Base-by-base conservation (phyloP, 2,888 invertebrate genomes). In the Coleophora deauratella region DNA sequence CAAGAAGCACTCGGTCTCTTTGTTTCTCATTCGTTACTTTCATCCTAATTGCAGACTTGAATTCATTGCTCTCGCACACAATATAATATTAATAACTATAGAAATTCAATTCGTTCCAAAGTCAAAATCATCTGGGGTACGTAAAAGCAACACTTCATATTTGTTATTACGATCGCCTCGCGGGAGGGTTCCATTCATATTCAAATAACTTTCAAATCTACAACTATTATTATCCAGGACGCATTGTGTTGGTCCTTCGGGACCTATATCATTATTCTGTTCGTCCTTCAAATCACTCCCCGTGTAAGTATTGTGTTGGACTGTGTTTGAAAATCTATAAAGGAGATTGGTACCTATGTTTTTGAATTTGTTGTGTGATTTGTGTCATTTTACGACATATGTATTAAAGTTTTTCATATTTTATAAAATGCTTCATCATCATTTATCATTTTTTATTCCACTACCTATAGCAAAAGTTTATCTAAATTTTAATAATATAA, bases 131-230 rank as follows among this genome's bases (percentile, higher is more conserved):
- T 74, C 66, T 65, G 62, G 81, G 73, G 65, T 62, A 49, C 51
- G 75, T 68, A 73, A 80, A 80, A 62, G 79, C 75, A 69, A 78
- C 79, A 81, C 82, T 80, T 80, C 80, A 81, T 82, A 84, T 82
- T 82, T 82, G 82, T 84, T 84, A 84, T 84, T 80, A 76, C 69
- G 72, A 73, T 64, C 66, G 59, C 59, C 57, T 67, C 79, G 76
- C 82, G 76, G 77, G 80, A 82, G 82, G 84, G 81, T 62, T 64
- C 73, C 70, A 82, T 84, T 84, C 82, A 85, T 80, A 85, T 84
- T 82, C 78, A 84, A 84, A 84, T 84, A 67, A 77, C 77, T 80
- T 73, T 81, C 79, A 81, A 82, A 84, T 82, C 80, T 81, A 82
- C 81, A 81, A 82, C 84, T 84, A 84, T 84, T 84, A 85, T 85